Evolutionary conservation across 1,140 invertebrate genomes (phyloP).

Genomic region (Daktulosphaira vitifoliae): DNA sequence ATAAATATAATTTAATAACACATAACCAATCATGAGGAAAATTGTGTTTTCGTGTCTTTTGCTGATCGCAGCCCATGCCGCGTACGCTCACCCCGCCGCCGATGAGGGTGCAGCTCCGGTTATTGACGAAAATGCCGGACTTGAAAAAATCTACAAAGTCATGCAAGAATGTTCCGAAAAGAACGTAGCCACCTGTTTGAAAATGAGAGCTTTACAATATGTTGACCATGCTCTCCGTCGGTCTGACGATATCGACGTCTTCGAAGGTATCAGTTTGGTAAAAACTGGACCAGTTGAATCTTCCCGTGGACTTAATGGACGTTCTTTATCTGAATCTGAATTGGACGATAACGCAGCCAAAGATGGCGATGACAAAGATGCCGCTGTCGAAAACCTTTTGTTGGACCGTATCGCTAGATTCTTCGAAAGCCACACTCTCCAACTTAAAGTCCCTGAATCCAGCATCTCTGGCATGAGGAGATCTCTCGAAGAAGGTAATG

Average conservation of each 20-base stretch:
- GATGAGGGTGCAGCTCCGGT: background rate
- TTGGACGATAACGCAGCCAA: slow-evolving; percentile 51
- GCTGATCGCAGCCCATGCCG: background rate
- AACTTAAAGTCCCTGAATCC: slow-evolving; percentile 49
- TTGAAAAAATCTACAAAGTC: slow-evolving; percentile 53
- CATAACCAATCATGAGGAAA: slow-evolving; percentile 1
- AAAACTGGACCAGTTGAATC: slow-evolving; percentile 47
- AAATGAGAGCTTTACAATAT: slow-evolving; percentile 56
- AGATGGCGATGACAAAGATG: slow-evolving; percentile 60
- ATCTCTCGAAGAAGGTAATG: slow-evolving; percentile 52
- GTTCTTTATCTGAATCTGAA: slow-evolving; percentile 48
- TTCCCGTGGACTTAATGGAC: slow-evolving; percentile 42
- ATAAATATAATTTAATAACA: too few relatives aligned
- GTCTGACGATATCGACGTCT: slow-evolving; percentile 48
- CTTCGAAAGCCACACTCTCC: slow-evolving; percentile 65
- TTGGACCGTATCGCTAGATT: slow-evolving; percentile 62
- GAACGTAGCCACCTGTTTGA: slow-evolving; percentile 62
- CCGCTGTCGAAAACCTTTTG: slow-evolving; percentile 68
- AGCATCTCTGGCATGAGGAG: slow-evolving; percentile 58
- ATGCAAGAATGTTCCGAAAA: slow-evolving; percentile 58
- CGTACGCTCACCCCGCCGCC: slow-evolving; percentile 3
- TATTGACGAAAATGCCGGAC: slow-evolving; percentile 34
- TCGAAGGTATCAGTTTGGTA: slow-evolving; percentile 61
- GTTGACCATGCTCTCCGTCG: slow-evolving; percentile 52
- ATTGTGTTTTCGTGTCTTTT: background rate